These are phyloP conservation scores for Oceanodroma leucorhoa DNA, from an alignment of 2,797 vertebrate species.

Conservation along the genomic window DNA sequence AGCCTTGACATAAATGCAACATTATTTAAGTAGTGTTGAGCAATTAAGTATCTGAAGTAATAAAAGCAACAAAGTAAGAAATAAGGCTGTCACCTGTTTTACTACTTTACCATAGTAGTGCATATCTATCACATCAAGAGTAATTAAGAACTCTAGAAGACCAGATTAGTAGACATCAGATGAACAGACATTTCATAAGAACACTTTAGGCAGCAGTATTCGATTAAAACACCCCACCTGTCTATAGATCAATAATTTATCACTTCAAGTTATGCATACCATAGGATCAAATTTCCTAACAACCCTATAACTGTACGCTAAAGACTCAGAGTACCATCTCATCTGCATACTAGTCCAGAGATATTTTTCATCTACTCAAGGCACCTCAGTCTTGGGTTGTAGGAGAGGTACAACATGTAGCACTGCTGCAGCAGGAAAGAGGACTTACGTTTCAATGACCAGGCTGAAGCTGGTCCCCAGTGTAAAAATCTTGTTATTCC, in stretches of 20 bases:
- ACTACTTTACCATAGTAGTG: background rate
- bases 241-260: background rate
- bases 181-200: background rate
- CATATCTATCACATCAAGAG: accelerated
- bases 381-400: accelerated
- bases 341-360: background rate
- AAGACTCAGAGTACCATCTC: accelerated
- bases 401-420: background rate
- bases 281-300: too few relatives aligned
- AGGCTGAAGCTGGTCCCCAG: background rate
- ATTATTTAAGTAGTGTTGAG: background rate
- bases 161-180: background rate
- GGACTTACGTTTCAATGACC: accelerated
- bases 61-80: background rate
- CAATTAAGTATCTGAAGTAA: background rate
- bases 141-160: background rate
- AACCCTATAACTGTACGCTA: background rate
- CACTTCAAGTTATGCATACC: background rate
- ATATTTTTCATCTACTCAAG: background rate
- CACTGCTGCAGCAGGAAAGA: background rate
- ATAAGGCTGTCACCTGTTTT: background rate
- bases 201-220: background rate
- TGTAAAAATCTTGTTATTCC: background rate
- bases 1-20: background rate
- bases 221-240: background rate